These are phyloP conservation scores for Ataeniobius toweri DNA, from an alignment of 2,797 vertebrate genomes.

Conservation along the genomic window DNA sequence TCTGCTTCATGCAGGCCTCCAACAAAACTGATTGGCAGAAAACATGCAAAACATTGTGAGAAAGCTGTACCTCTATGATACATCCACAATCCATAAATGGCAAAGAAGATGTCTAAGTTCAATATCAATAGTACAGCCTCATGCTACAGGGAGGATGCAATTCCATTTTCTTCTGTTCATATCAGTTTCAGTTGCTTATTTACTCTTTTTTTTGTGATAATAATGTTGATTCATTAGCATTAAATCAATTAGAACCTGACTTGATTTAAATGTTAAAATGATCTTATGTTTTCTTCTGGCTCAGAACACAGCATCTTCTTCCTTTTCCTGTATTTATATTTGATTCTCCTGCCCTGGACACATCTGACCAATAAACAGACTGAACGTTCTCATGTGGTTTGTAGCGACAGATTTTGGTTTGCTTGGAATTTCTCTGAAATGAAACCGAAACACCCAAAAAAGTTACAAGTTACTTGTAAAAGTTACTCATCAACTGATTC, in stretches of 20 bases:
- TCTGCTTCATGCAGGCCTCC: slow-evolving; percentile 43
- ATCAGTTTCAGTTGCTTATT: not conserved
- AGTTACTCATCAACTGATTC: too few species aligned
- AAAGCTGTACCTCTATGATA: slow-evolving; percentile 21
- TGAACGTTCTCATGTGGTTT: not conserved
- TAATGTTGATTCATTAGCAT: slow-evolving; percentile 4
- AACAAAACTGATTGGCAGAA: slow-evolving; percentile 48
- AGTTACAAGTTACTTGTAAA: too few species aligned
- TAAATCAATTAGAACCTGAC: not conserved
- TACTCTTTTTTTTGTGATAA: not conserved
- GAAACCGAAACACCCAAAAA: too few species aligned
- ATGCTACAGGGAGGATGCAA: not conserved
- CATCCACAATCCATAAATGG: slow-evolving; percentile 22
- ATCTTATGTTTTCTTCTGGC: not conserved
- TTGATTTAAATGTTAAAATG: not conserved
- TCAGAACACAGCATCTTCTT: not conserved
- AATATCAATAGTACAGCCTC: not conserved
- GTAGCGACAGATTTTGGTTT: not conserved
- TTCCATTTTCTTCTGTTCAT: not conserved
- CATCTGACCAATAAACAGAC: not conserved
- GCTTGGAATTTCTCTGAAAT: too few species aligned
- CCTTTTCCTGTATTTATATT: not conserved
- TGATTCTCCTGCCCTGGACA: too few species aligned
- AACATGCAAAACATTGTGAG: slow-evolving; percentile 32
- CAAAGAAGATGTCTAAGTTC: slow-evolving; percentile 7